Conservation (phyloP, 2,113 vertebrate species). For the Cyanocitta stelleri region DNA sequence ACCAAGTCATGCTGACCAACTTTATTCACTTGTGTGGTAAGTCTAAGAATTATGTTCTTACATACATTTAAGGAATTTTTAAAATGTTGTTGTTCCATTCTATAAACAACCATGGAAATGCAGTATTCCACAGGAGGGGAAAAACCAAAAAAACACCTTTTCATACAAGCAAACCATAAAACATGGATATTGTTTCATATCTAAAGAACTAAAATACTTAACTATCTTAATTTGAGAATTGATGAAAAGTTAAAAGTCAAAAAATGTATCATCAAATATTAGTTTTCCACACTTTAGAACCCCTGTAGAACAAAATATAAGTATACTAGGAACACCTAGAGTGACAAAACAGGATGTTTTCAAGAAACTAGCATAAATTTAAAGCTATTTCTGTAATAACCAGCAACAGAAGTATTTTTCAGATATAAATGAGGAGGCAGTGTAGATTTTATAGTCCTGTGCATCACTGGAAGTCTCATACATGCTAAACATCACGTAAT, state of each 20-base stretch:
- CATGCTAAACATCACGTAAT: not conserved
- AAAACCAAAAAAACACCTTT: not conserved
- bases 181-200: not conserved
- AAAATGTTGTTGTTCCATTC: not conserved
- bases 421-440: not conserved
- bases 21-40: not conserved
- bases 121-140: not conserved
- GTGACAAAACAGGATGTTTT: not conserved
- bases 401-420: not conserved
- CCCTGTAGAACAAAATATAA: not conserved
- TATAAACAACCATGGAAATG: not conserved
- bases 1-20: not conserved
- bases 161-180: not conserved
- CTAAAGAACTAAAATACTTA: not conserved
- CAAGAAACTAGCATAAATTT: not conserved
- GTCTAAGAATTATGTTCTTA: not conserved
- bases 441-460: not conserved
- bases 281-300: not conserved
- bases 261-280: not conserved
- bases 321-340: not conserved
- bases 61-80: not conserved
- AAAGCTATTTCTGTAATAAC: not conserved
- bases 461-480: not conserved
- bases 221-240: not conserved
- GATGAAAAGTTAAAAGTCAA: not conserved